phyloP scores from a whole-genome alignment of 2,888 invertebrate species.

The Amblyjoppa proteus region DNA sequence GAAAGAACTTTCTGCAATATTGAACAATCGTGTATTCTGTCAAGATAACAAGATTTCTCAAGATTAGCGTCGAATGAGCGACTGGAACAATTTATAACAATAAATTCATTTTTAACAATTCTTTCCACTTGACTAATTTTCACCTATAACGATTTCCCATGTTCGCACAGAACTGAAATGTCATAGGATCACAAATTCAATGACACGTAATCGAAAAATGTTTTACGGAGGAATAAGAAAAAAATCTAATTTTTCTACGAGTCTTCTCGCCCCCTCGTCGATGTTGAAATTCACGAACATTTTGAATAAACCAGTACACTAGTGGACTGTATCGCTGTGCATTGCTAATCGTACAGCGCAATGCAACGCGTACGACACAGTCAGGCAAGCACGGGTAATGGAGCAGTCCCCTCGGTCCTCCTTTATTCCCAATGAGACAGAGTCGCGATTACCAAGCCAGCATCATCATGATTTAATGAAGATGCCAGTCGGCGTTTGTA shows the following conservation, averaged over 20 bases:
- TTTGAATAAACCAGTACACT: conserved; percentile 4
- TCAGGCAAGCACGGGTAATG: conserved; percentile 4
- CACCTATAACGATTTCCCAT: background rate
- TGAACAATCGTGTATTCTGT: too few relatives aligned
- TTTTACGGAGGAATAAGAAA: background rate
- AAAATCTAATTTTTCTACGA: background rate
- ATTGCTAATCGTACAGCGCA: background rate
- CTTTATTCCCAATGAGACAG: conserved; percentile 13
- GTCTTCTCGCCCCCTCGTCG: too few relatives aligned
- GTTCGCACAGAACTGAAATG: background rate
- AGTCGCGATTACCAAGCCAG: conserved; percentile 2
- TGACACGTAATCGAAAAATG: too few relatives aligned
- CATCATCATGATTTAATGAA: conserved; percentile 40
- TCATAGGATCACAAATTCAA: too few relatives aligned
- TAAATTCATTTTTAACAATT: too few relatives aligned
- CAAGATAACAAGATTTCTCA: too few relatives aligned
- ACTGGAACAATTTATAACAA: too few relatives aligned
- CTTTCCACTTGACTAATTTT: too few relatives aligned
- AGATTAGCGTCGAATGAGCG: too few relatives aligned
- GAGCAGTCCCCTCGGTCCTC: background rate
- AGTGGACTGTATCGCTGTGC: background rate
- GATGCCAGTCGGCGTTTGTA: conserved; percentile 32
- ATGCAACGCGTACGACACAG: conserved; percentile 4
- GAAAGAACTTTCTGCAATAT: too few relatives aligned
- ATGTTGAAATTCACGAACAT: background rate